These are phyloP conservation scores for Cabera pusaria DNA, from an alignment of 2,888 invertebrate species.

Conservation along the genomic window DNA sequence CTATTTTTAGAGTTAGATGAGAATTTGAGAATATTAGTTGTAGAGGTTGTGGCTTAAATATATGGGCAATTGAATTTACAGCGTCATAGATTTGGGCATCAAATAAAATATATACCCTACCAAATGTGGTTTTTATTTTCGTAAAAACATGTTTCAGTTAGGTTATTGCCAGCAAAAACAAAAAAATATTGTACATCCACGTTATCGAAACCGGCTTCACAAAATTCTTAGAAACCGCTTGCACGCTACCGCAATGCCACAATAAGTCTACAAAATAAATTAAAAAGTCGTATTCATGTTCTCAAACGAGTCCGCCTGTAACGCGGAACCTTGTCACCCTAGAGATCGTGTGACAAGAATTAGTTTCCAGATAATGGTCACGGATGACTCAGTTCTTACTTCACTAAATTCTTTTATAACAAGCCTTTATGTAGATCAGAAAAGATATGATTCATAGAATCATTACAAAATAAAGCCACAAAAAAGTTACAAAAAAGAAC, in stretches of 20 bases:
- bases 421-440: conserved; percentile 16
- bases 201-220: conserved; percentile 26
- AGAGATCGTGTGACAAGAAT: conserved; percentile 58
- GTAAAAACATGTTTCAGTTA: too few species aligned
- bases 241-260: conserved; percentile 10
- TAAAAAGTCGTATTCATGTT: conserved; percentile 1
- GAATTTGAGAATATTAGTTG: too few species aligned
- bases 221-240: conserved; percentile 29
- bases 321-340: conserved; percentile 24
- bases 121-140: too few species aligned
- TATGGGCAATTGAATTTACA: too few species aligned
- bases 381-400: conserved; percentile 50
- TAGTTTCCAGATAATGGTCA: conserved; percentile 56
- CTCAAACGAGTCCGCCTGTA: conserved; percentile 5
- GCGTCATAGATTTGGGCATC: too few species aligned
- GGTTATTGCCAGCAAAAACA: conserved; percentile 1
- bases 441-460: conserved; percentile 12
- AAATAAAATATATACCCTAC: too few species aligned
- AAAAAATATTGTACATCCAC: conserved; percentile 11
- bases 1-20: too few species aligned
- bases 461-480: conserved; percentile 9
- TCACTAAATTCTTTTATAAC: conserved; percentile 36
- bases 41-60: too few species aligned
- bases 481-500: conserved; percentile 16
- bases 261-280: conserved; percentile 14